Conservation (phyloP, 92 coral and sea anemone species). For the Phenganax marumi region DNA sequence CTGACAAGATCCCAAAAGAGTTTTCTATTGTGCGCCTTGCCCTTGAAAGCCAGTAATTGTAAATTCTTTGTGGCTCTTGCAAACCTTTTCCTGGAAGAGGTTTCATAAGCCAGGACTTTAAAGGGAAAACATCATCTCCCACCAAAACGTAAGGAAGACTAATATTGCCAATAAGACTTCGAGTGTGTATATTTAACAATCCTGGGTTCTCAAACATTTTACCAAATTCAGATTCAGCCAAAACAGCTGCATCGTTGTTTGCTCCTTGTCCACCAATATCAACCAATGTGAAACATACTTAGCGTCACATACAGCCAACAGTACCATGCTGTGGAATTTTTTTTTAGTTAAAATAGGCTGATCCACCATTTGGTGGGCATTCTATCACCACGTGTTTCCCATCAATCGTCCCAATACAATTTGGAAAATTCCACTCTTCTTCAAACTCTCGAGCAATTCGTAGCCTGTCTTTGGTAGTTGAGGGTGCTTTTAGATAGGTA, state of each 20-base stretch:
- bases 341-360: slow-evolving; percentile 40
- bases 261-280: slow-evolving; percentile 39
- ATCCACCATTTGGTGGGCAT: slow-evolving; percentile 44
- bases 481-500: slow-evolving; percentile 32
- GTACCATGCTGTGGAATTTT: slow-evolving; percentile 43
- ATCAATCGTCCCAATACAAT: slow-evolving; percentile 45
- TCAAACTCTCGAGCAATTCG: slow-evolving; percentile 22
- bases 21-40: slow-evolving; percentile 42
- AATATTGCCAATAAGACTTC: background rate
- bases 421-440: slow-evolving; percentile 44
- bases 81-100: slow-evolving; percentile 19
- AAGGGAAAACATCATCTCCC: slow-evolving; percentile 41
- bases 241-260: slow-evolving; percentile 37
- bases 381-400: slow-evolving; percentile 40
- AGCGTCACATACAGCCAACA: slow-evolving; percentile 45
- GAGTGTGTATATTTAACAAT: slow-evolving; percentile 14
- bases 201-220: slow-evolving; percentile 9
- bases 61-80: background rate
- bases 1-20: slow-evolving; percentile 27
- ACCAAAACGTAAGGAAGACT: slow-evolving; percentile 28
- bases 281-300: slow-evolving; percentile 42
- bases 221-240: slow-evolving; percentile 34
- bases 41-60: background rate
- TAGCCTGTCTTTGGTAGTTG: background rate
- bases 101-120: slow-evolving; percentile 39